Evolutionary conservation across 2,113 vertebrate genomes (phyloP), one percentile per base, ranked within the genome.

Genomic region (Carollia perspicillata): DNA sequence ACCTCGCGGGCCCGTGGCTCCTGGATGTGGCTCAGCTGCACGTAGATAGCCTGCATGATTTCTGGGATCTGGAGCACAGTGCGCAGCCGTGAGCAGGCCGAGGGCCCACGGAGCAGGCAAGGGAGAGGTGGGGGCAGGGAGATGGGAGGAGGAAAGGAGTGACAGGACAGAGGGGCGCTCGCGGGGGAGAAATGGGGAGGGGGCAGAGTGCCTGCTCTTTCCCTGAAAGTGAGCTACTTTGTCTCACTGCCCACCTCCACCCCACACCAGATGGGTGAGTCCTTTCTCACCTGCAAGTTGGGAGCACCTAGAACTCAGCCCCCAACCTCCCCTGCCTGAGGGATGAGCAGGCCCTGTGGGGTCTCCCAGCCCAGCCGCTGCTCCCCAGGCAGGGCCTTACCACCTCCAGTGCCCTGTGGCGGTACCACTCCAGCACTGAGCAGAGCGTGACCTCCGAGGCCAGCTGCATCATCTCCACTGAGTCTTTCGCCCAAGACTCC

Each of bases 351-450:
- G 17, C 49, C 28, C 35, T 14, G 26, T 6, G 42, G 33, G 35
- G 35, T 8, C 9, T 37, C 80, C 81, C 37, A 16, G 33, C 72
- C 53, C 66, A 20, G 68, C 9, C 40, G 18, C 40, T 18, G 20
- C 58, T 74, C 81, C 81, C 33, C 86, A 9, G 63, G n/a, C n/a
- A n/a, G 65, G 28, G 13, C 47, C 97, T 95, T 97, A 98, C 98
- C 97, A 98, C 96, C 51, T 95, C 90, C 68, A 97, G 69, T 0
- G 85, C 95, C 87, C 95, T 93, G 91, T 97, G 97, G 20, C 55
- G 60, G 85, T 98, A 98, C 95, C 94, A 95, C 93, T 98, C 96
- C 92, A 98, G 96, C 90, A 98, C 97, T 0, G 96, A 97, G 95
- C 91, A 93, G 79, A 97, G 95, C 0, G 44, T 97, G 78, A 97